Evolutionary conservation across 2,888 invertebrate genomes (phyloP).

Genomic region (Subacronicta megacephala): DNA sequence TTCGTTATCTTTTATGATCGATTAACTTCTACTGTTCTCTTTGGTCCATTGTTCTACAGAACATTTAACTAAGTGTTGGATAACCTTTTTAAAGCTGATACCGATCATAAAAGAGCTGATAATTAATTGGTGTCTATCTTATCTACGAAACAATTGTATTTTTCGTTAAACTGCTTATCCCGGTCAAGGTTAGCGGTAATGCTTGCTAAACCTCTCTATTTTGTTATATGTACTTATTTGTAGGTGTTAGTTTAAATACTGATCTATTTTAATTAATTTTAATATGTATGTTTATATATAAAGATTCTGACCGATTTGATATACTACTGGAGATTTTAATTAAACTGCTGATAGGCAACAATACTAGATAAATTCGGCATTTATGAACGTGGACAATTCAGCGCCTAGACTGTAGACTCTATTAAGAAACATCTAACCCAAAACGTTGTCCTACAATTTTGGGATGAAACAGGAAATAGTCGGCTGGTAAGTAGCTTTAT

Average conservation of each 20-base stretch:
- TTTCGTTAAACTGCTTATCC: conserved; percentile 35
- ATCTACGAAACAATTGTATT: conserved; percentile 36
- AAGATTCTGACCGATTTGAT: too few species aligned
- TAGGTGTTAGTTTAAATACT: not conserved
- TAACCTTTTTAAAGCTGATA: conserved; percentile 31
- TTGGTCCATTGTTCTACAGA: conserved; percentile 4
- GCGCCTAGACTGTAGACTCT: too few species aligned
- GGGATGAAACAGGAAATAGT: too few species aligned
- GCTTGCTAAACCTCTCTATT: conserved; percentile 29
- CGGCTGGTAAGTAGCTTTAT: too few species aligned
- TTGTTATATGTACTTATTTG: conserved; percentile 1
- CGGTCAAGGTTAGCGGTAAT: conserved; percentile 35
- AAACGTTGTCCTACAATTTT: too few species aligned
- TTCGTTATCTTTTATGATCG: not conserved
- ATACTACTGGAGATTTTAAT: too few species aligned
- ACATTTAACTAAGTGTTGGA: not conserved
- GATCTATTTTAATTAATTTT: too few species aligned
- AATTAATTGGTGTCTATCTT: conserved; percentile 39
- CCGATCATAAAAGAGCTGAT: conserved; percentile 14
- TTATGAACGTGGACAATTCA: too few species aligned
- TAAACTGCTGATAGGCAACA: too few species aligned
- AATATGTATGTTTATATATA: too few species aligned
- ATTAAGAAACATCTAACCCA: too few species aligned
- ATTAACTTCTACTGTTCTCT: conserved; percentile 6
- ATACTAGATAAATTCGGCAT: too few species aligned